Percentiles rank a stretch among this genome's conserved stretches.
Evolutionary conservation across 2,888 invertebrate genomes (phyloP).

Genomic region (Muscina levida): DNA sequence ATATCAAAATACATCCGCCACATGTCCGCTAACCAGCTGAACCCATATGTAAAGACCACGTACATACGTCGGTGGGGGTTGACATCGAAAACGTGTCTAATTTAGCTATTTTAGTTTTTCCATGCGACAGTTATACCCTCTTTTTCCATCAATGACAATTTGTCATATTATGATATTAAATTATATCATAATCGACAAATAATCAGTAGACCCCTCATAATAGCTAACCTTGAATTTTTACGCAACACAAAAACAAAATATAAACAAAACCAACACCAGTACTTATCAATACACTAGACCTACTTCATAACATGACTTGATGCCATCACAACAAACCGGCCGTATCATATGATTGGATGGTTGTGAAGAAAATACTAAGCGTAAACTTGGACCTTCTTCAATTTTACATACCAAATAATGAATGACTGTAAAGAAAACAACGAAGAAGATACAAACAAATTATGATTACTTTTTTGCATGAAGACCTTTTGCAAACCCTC

Average conservation of each 20-base stretch:
- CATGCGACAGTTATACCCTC: too few species aligned
- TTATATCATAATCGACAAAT: background rate
- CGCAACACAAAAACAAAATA: background rate
- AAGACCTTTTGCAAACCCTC: slow-evolving; percentile 34
- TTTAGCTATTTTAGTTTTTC: too few species aligned
- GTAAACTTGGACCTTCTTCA: slow-evolving; percentile 29
- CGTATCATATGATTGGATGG: slow-evolving; percentile 23
- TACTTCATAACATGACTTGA: slow-evolving; percentile 36
- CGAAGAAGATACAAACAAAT: background rate
- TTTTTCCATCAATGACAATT: background rate
- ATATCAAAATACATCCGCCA: too few species aligned
- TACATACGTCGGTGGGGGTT: too few species aligned
- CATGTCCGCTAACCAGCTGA: too few species aligned
- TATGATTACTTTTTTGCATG: slow-evolving; percentile 44
- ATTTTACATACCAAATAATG: background rate
- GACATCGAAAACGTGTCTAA: too few species aligned
- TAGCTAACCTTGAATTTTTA: slow-evolving; percentile 56
- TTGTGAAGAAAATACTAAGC: slow-evolving; percentile 43
- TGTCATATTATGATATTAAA: too few species aligned
- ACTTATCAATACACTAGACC: slow-evolving; percentile 44
- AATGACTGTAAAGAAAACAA: slow-evolving; percentile 16
- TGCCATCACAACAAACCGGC: background rate
- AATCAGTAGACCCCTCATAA: slow-evolving; percentile 3
- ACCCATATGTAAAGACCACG: too few species aligned
- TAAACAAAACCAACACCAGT: too few species aligned